Percentiles rank a stretch among this genome's conserved stretches.
phyloP scores from a whole-genome alignment of 2,888 invertebrate genomes.

The Hirtodrosophila duncani region DNA sequence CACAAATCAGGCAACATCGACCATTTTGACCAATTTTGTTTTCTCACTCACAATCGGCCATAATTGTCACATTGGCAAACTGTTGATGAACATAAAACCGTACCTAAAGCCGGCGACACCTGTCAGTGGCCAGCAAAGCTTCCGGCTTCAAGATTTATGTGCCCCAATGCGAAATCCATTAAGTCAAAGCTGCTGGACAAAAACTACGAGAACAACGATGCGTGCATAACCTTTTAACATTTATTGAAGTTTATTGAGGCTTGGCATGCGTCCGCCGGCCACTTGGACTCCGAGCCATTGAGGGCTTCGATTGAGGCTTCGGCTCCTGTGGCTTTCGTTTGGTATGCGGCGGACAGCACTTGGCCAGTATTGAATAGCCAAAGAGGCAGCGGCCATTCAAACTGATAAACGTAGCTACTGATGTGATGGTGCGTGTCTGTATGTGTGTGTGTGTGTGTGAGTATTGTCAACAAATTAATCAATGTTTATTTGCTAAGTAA shows the following conservation, averaged over 20 bases:
- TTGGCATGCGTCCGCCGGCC: constrained; percentile 22
- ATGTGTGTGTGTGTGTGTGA: constrained; percentile 33
- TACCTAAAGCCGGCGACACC: constrained; percentile 35
- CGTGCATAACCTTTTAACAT: constrained; percentile 69
- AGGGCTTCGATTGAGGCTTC: background rate
- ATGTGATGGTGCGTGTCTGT: constrained; percentile 13
- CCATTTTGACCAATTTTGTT: constrained; percentile 42
- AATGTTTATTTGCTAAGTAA: constrained; percentile 76
- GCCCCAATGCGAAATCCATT: constrained; percentile 65
- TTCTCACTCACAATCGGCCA: constrained; percentile 31
- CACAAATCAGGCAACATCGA: constrained; percentile 26
- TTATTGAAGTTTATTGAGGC: constrained; percentile 67
- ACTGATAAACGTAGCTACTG: constrained; percentile 30
- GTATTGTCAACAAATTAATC: constrained; percentile 76
- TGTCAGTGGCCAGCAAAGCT: constrained; percentile 40
- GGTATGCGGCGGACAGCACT: constrained; percentile 45
- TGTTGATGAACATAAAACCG: constrained; percentile 55
- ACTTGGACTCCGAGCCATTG: background rate
- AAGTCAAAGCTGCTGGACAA: constrained; percentile 52
- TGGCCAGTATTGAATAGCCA: constrained; percentile 64
- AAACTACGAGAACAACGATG: too few species aligned
- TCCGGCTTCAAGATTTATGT: constrained; percentile 59
- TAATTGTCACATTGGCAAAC: constrained; percentile 62
- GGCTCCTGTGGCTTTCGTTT: constrained; percentile 47
- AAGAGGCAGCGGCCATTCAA: constrained; percentile 37